Evolutionary conservation across 2,797 vertebrate species (phyloP), one percentile per base, ranked within the genome.

Genomic region (Valencia hispanica): DNA sequence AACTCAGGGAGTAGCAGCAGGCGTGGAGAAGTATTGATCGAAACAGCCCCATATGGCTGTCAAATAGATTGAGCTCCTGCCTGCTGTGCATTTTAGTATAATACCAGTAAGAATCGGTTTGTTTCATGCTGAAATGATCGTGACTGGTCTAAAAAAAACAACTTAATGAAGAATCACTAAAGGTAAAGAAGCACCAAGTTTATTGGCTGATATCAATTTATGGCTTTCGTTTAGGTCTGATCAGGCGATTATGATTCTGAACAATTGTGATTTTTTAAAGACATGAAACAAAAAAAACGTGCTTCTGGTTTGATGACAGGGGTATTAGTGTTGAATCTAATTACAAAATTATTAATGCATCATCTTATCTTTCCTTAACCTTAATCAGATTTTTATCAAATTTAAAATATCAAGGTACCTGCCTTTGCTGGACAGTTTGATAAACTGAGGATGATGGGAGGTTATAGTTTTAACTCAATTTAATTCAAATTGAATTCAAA

Each of bases 11-110:
- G 70, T 22, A 39, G 61, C 70, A 68, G 66, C 65, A 39, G 55
- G 68, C 17, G 25, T 14, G 32, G 70, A 59, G 34, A 30, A 10
- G 32, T 61, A 68, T 66, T 81, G 80, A 88, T 85, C 72, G 51
- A 78, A 79, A 79, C 77, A 25, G 2, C 66, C 39, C 78, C 76
- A 74, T 68, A 74, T 48, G 3, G n/a, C 76, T 71, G 63, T 82
- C 69, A 50, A 73, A 17, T n/a, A 34, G 25, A 27, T 41, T 41
- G 22, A 4, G 10, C n/a, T 45, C 18, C 43, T 47, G 39, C 4
- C 41, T 25, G 20, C 39, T 27, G 25, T 18, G 1, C n/a, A 36
- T 36, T 61, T 63, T 8, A 36, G 59, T 10, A 2, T 11, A 63
- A 45, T 45, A 45, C 27, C 30, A 59, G 30, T 18, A 32, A 59